Conservation (phyloP, 2,797 vertebrate genomes). For the Momotus momota region DNA sequence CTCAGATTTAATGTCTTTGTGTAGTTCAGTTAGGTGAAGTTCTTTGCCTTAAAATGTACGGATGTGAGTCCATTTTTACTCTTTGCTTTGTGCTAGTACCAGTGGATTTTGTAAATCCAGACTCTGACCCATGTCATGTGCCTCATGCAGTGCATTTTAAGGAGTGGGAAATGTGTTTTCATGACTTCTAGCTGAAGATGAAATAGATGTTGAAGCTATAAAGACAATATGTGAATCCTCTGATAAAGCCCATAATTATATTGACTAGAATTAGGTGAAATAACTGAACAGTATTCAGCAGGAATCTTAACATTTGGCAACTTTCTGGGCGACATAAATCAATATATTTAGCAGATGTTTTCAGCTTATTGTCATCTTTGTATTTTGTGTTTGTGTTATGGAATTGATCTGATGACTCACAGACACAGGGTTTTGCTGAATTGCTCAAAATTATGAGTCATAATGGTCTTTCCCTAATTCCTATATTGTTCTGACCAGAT, state of each 20-base stretch:
- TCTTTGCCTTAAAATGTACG: slow-evolving; percentile 27
- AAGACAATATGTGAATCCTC: slow-evolving; percentile 23
- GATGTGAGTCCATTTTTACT: background rate
- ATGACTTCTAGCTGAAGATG: slow-evolving; percentile 18
- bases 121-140: slow-evolving; percentile 42
- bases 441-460: background rate
- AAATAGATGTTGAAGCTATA: slow-evolving; percentile 29
- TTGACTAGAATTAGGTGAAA: slow-evolving; percentile 20
- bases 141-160: slow-evolving; percentile 10
- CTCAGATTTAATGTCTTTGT: background rate
- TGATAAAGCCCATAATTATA: slow-evolving; percentile 45
- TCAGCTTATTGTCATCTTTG: background rate
- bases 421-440: background rate
- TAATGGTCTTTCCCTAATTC: background rate
- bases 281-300: background rate
- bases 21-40: background rate
- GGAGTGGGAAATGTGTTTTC: background rate
- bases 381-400: background rate
- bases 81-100: slow-evolving; percentile 24
- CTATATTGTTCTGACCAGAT: background rate
- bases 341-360: slow-evolving; percentile 29
- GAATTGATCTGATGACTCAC: background rate
- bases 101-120: slow-evolving; percentile 66
- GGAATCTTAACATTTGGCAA: slow-evolving; percentile 19
- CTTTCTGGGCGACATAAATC: slow-evolving; percentile 30